Evolutionary conservation across 2,113 vertebrate species (phyloP), one percentile per base, ranked within the genome.

Genomic region (Tychaedon coryphoeus): DNA sequence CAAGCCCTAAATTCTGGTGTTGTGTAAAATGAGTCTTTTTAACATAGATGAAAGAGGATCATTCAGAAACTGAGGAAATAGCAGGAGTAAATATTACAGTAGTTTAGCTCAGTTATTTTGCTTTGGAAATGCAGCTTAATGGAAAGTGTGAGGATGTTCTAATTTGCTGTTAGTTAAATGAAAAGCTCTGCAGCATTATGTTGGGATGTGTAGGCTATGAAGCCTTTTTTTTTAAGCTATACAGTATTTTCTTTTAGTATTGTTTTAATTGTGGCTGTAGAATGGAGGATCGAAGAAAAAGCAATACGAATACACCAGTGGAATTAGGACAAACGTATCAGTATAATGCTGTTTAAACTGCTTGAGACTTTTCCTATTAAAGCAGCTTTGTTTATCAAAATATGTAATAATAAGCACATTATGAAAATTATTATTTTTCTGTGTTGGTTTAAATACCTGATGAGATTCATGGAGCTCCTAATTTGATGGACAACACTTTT

Each of bases 61-160:
- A 25, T 77, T 88, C 60, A 29, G 47, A 69, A 93, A 54, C 36
- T 25, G 54, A 50, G 64, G 76, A 92, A 87, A 92, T 86, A 81
- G 93, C 93, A 77, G 71, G 85, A 66, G 89, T 92, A 93, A 82
- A 57, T 28, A 77, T 93, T 86, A 62, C 60, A 77, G 76, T 79
- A 71, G 67, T 50, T 80, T 56, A 54, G 20, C 89, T 95, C 87
- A 58, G 36, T 70, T 84, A 66, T 51, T 92, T 78, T 79, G 38
- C 88, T 94, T 97, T 88, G 67, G 70, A 51, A 93, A 95, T 75
- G 92, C 54, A 93, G 33, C 82, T 61, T 92, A 91, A 91, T 83
- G n/a, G 40, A 95, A 95, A 91, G 74, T 93, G 82, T 81, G 82
- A 96, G 95, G 89, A 88, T 65, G 60, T 94, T 96, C 91, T 89